Base-by-base conservation (phyloP, 2,797 vertebrate genomes). In the Carduelis carduelis region DNA sequence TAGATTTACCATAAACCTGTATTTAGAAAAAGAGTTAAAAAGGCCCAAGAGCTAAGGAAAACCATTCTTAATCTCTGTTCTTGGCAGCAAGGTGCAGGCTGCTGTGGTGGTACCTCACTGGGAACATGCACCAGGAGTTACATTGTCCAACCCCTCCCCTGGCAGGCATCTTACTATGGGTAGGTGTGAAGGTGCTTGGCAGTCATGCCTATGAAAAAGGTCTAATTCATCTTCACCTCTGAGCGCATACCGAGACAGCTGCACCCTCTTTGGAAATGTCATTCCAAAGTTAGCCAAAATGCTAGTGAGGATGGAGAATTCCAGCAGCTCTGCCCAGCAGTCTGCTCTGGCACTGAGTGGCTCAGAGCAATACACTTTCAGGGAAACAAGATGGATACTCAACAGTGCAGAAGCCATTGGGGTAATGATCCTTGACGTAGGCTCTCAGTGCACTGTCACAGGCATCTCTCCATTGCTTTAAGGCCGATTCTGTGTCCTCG, bases 371-470 rank as follows among this genome's bases (percentile, higher is more conserved):
- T 2, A 14, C 68, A 8, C 26, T 24, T 34, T 7, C 27, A 90
- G 50, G 30, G n/a, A 84, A 91, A 81, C 30, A 83, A 50, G 60
- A 28, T 0, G 83, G 96, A 97, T 97, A 98, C 98, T 98, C 98
- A 98, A 99, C 99, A 39, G 99, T 99, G 97, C 98, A 99, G 95
- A 99, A 98, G 96, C 99, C 99, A 8, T 93, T 99, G 92, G 99
- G 98, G 97, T 99, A 99, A 96, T 99, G 99, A 50, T 99, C 98
- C 97, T 99, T 99, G 90, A 99, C 98, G 21, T 99, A 99, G 80
- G 98, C 98, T 79, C 97, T 98, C 94, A 99, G 59, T 9, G 98
- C 99, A 44, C 76, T 97, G 85, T 99, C 99, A 61, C 99, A 99
- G 81, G 99, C 98, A 27, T 99, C 99, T 89, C 99, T 98, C 99